Percentiles rank a stretch among this genome's conserved stretches.
Evolutionary conservation across 2,797 vertebrate genomes (phyloP).

Genomic region (Cygnus olor): DNA sequence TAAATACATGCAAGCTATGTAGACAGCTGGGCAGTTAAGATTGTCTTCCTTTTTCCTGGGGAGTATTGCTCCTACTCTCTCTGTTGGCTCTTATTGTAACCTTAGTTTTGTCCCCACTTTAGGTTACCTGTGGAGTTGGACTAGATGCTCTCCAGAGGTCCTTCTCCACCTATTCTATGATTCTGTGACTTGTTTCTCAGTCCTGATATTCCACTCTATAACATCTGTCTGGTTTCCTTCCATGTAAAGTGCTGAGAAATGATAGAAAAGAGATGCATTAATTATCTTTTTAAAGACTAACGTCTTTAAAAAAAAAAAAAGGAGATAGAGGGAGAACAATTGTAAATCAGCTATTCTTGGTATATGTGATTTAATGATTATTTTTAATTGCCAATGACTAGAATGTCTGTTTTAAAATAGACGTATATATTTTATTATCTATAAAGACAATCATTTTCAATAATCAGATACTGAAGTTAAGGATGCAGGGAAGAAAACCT

Average conservation of each 20-base stretch:
- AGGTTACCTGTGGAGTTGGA: not conserved
- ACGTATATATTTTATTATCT: not conserved
- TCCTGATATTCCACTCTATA: not conserved
- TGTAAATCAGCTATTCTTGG: not conserved
- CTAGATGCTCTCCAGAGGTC: not conserved
- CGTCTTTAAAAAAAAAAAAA: no score
- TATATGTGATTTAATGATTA: not conserved
- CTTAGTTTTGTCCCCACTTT: not conserved
- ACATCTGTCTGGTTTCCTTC: not conserved
- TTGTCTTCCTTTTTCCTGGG: not conserved
- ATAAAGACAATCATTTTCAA: not conserved
- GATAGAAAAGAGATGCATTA: not conserved
- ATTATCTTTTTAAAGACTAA: not conserved
- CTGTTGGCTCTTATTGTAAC: not conserved
- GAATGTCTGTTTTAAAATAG: not conserved
- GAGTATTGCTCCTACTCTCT: not conserved
- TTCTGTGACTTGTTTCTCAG: not conserved
- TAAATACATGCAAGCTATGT: not conserved
- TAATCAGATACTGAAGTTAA: not conserved
- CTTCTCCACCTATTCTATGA: not conserved
- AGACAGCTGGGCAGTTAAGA: not conserved
- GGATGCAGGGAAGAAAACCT: not conserved
- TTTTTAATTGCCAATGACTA: not conserved
- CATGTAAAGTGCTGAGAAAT: not conserved
- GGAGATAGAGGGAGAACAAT: not conserved